Evolutionary conservation across 2,888 invertebrate species (phyloP).

Genomic region (Lasioglossum morio): DNA sequence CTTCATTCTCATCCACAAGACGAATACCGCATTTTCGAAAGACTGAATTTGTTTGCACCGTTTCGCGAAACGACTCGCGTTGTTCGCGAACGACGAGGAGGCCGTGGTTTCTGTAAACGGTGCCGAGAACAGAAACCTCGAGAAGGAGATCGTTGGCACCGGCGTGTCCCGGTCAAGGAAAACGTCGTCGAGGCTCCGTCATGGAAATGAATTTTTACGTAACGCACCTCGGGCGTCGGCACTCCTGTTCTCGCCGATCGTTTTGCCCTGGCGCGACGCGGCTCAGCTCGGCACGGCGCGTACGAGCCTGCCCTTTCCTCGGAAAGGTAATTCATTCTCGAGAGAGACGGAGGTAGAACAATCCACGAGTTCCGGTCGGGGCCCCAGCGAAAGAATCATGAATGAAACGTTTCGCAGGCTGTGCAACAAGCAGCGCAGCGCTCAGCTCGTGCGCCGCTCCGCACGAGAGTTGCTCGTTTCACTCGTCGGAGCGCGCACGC

Average conservation of each 20-base stretch:
- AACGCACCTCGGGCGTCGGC: constrained; percentile 28
- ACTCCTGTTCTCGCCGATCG: constrained; percentile 2
- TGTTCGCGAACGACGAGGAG: not conserved
- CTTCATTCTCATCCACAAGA: too few relatives aligned
- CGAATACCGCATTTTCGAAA: too few relatives aligned
- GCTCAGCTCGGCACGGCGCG: not conserved
- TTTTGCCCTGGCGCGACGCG: not conserved
- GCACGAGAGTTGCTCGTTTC: constrained; percentile 15
- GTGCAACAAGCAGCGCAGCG: constrained; percentile 24
- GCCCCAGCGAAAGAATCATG: constrained; percentile 71
- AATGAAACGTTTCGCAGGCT: constrained; percentile 71
- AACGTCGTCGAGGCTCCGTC: constrained; percentile 35
- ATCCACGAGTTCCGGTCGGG: constrained; percentile 58
- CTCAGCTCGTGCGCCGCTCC: not conserved
- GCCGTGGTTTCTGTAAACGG: constrained; percentile 20
- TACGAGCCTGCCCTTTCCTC: constrained; percentile 72
- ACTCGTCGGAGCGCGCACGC: constrained; percentile 14
- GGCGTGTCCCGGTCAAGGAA: constrained; percentile 62
- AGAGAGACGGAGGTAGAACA: constrained; percentile 48
- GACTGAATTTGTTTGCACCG: not conserved
- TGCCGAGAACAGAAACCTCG: constrained; percentile 5
- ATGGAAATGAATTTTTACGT: constrained; percentile 62
- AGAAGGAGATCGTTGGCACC: constrained; percentile 49
- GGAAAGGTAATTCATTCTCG: constrained; percentile 65
- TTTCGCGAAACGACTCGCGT: not conserved